Base-by-base conservation (phyloP, 2,888 invertebrate species). In the Amphipoea lucens region DNA sequence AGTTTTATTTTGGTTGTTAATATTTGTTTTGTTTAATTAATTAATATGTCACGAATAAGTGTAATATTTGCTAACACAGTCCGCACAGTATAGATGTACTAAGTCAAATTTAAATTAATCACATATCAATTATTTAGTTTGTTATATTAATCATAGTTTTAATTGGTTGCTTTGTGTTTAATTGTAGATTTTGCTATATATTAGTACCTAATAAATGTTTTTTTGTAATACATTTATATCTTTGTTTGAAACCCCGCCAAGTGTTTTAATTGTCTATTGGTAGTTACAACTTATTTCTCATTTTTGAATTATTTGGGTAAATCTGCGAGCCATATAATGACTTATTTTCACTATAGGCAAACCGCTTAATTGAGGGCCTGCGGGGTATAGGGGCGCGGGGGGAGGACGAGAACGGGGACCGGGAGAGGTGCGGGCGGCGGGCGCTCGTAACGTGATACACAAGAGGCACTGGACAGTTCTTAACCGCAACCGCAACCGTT, bases 131-230 rank as follows among this genome's bases (percentile, higher is more conserved):
- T 92, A 93, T 96, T 94, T 95, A 95, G 94, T 95, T 95, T 96
- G 95, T 96, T 96, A 90, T 88, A 95, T 94, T 94, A 94, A 95
- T 95, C 92, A 92, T 95, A 94, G 91, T 95, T 94, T 92, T 94
- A 94, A 94, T 95, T 94, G 95, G 95, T 96, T 96, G 96, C 96
- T 96, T 96, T 94, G 95, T 96, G 95, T 96, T 96, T 92, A 94
- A 93, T 92, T 94, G 93, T 93, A 94, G 92, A 94, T 94, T 94
- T 95, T 95, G 94, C 95, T 95, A 93, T 94, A 94, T 92, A 93
- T 92, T 90, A 92, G 88, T 90, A 91, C 92, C 91, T 92, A 96
- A 95, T 96, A 96, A 96, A 96, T 95, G 95, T 95, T 96, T 95
- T 95, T 95, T 95, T 91, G 91, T 93, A 92, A 92, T 92, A 89